A percentile compares a stretch with the other conserved stretches of the same genome.
These are phyloP conservation scores for Eilema caniola DNA, from an alignment of 2,888 invertebrate species.

Conservation along the genomic window DNA sequence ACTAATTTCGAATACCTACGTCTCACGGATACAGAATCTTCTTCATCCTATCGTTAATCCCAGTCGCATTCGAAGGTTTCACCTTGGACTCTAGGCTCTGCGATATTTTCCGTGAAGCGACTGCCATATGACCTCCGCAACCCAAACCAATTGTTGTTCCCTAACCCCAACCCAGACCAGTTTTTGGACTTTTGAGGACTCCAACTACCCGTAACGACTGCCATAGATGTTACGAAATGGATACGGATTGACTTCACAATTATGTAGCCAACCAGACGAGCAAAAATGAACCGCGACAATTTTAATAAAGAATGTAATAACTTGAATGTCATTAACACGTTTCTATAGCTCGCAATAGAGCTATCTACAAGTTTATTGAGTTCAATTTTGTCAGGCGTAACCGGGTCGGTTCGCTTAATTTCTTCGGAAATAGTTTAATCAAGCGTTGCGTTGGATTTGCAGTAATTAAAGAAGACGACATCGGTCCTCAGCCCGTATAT, in stretches of 20 bases:
- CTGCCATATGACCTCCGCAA: too few relatives aligned
- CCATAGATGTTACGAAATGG: too few relatives aligned
- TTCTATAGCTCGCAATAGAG: slow-evolving; percentile 35
- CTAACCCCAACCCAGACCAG: too few relatives aligned
- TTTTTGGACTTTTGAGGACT: too few relatives aligned
- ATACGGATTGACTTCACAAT: neutral
- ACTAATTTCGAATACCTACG: too few relatives aligned
- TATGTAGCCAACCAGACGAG: neutral
- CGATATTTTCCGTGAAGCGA: too few relatives aligned
- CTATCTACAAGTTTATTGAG: slow-evolving; percentile 45
- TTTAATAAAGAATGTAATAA: slow-evolving; percentile 37
- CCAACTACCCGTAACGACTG: too few relatives aligned
- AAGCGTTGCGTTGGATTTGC: slow-evolving; percentile 66
- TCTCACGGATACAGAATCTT: too few relatives aligned
- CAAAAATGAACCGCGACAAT: slow-evolving; percentile 20
- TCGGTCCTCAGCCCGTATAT: slow-evolving; percentile 62
- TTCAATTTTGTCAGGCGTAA: slow-evolving; percentile 54
- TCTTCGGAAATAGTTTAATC: slow-evolving; percentile 74
- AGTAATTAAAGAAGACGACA: slow-evolving; percentile 73
- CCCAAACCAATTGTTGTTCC: too few relatives aligned
- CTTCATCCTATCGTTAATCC: too few relatives aligned
- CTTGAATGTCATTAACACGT: slow-evolving; percentile 22
- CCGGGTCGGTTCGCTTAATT: slow-evolving; percentile 57
- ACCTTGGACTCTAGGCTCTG: too few relatives aligned
- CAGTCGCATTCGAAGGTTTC: too few relatives aligned